Conservation (phyloP, 2,113 vertebrate genomes). For the Cichladusa arquata region DNA sequence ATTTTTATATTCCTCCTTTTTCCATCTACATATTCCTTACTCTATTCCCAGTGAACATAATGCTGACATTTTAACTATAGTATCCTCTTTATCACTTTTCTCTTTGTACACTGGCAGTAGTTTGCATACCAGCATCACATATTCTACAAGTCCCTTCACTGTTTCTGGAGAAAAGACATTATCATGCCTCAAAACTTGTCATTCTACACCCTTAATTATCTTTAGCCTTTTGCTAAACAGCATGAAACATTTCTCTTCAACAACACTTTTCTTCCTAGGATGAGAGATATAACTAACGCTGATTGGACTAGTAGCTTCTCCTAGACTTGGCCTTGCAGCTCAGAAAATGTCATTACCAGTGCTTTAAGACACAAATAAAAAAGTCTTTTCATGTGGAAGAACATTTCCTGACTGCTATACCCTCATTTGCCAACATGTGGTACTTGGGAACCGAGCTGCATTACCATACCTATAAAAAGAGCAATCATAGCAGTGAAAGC, state of each 20-base stretch:
- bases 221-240: background rate
- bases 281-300: background rate
- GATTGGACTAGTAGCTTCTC: background rate
- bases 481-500: conserved; percentile 1
- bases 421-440: background rate
- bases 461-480: conserved; percentile 8
- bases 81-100: background rate
- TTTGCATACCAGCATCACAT: background rate
- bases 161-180: background rate
- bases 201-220: background rate
- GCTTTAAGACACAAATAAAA: background rate
- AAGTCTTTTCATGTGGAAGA: background rate
- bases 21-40: background rate
- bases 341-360: background rate
- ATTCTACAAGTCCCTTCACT: background rate
- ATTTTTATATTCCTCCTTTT: background rate
- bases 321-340: background rate
- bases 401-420: background rate
- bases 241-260: background rate
- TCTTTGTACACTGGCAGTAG: background rate
- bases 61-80: background rate
- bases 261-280: background rate
- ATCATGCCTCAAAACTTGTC: background rate
- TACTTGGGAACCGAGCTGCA: background rate
- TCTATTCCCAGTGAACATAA: background rate